A percentile compares a stretch with the other conserved stretches of the same genome.
phyloP scores from a whole-genome alignment of 2,113 vertebrate species.

The Stigmatopora argus region DNA sequence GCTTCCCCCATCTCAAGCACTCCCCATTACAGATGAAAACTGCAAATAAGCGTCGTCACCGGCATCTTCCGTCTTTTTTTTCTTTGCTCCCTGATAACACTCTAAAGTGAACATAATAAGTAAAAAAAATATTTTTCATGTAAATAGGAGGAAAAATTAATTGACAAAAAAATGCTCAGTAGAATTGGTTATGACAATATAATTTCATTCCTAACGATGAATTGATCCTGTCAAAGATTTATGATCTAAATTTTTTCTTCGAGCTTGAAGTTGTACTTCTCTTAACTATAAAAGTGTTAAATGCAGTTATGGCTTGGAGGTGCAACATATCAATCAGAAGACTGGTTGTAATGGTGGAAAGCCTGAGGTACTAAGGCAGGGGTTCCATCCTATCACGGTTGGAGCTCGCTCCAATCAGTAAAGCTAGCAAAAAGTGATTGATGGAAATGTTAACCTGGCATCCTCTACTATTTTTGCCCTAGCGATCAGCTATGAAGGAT shows the following conservation, averaged over 20 bases:
- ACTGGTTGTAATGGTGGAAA: neutral
- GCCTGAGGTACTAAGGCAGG: neutral
- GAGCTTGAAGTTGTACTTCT: neutral
- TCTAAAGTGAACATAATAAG: too few relatives aligned
- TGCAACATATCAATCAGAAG: neutral
- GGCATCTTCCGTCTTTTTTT: too few relatives aligned
- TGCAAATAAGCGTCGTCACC: too few relatives aligned
- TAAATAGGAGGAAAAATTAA: too few relatives aligned
- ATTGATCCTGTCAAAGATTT: neutral
- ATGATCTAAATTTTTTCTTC: too few relatives aligned
- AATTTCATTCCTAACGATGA: too few relatives aligned
- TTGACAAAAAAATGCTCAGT: too few relatives aligned
- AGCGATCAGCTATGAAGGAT: slow-evolving; percentile 60
- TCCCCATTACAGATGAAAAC: too few relatives aligned
- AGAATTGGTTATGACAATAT: too few relatives aligned
- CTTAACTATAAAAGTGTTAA: neutral
- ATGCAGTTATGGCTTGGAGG: neutral
- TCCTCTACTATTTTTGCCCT: slow-evolving; percentile 52
- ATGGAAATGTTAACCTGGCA: slow-evolving; percentile 55
- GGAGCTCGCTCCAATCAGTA: slow-evolving; percentile 1
- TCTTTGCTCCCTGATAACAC: too few relatives aligned
- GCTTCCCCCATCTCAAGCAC: too few relatives aligned
- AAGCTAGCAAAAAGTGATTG: slow-evolving; percentile 29
- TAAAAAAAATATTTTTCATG: too few relatives aligned
- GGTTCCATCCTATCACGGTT: neutral